Evolutionary conservation across 2,888 invertebrate species (phyloP).

Genomic region (Ichneumoninae sp.): DNA sequence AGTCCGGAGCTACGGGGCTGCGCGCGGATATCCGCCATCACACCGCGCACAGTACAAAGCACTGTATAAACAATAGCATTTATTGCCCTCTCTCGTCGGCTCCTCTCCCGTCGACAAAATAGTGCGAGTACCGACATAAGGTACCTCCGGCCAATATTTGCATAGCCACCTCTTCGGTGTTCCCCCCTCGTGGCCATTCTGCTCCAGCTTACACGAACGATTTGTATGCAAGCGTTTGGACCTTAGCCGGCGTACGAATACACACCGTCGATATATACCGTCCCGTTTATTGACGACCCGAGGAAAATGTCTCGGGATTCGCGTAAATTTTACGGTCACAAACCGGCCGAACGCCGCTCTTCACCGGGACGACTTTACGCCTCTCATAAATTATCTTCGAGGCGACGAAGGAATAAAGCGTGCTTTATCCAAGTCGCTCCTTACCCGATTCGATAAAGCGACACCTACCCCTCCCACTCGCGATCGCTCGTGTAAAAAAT

Average conservation of each 20-base stretch:
- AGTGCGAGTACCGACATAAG: conserved; percentile 54
- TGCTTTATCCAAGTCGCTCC: conserved; percentile 19
- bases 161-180: conserved; percentile 38
- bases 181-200: conserved; percentile 34
- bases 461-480: not conserved
- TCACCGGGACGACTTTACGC: conserved; percentile 6
- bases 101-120: conserved; percentile 64
- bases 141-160: conserved; percentile 49
- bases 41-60: conserved; percentile 63
- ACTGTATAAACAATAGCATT: conserved; percentile 70
- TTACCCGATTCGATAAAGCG: conserved; percentile 20
- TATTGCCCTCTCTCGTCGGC: conserved; percentile 64
- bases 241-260: conserved; percentile 36
- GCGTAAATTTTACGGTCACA: conserved; percentile 34
- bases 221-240: conserved; percentile 60
- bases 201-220: conserved; percentile 53
- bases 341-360: conserved; percentile 6
- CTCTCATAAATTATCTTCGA: conserved; percentile 37
- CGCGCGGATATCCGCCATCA: conserved; percentile 59
- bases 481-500: not conserved
- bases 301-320: conserved; percentile 44
- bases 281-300: conserved; percentile 47
- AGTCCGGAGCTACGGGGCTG: conserved; percentile 33
- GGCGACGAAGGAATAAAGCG: conserved; percentile 41
- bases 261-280: conserved; percentile 32